Evolutionary conservation across 1,140 invertebrate species (phyloP), one percentile per base, ranked within the genome.

Genomic region (Drosophila busckii): DNA sequence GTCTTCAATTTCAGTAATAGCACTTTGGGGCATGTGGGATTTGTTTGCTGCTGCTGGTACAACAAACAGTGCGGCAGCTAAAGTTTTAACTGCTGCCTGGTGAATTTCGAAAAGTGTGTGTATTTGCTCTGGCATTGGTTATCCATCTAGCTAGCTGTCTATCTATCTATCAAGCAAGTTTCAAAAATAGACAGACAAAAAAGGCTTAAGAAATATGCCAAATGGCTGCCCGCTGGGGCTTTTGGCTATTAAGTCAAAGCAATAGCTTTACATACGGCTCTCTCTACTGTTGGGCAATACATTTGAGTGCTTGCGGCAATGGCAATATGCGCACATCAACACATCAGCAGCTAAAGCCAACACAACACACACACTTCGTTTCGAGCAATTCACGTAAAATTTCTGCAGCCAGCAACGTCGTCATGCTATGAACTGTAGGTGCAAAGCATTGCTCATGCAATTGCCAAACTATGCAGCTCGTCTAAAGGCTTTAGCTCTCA

Each of bases 1-100:
- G 75, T 69, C 68, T 82, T 80, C 73, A 73, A 82, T 80, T 82
- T 80, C 60, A 80, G 69, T 80, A 80, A 80, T 82, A 73, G 75
- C 69, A 73, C 73, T 82, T 73, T 28, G 55, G 73, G 73, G 75
- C 73, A 70, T 69, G 50, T 35, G 73, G 63, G 67, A 71, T 52
- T 69, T 64, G 49, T 50, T 35, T 42, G 17, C 6, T 7, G 16
- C 1, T 2, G 8, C 5, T 13, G 15, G 8, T n/a, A 8, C 6
- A 4, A 13, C 3, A 4, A 13, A 9, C 3, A 6, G 3, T 1
- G 0, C 29, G 34, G 3, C 9, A 9, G 23, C 50, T 17, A 65
- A 80, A 80, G 59, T 78, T 80, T 78, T 68, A 78, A 80, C 64
- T 73, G 63, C 64, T 54, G 68, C 52, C 68, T 52, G 50, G 68